Percentiles rank a stretch among this genome's conserved stretches.
Conservation (phyloP, 2,113 vertebrate species). For the Raphicerus campestris region DNA sequence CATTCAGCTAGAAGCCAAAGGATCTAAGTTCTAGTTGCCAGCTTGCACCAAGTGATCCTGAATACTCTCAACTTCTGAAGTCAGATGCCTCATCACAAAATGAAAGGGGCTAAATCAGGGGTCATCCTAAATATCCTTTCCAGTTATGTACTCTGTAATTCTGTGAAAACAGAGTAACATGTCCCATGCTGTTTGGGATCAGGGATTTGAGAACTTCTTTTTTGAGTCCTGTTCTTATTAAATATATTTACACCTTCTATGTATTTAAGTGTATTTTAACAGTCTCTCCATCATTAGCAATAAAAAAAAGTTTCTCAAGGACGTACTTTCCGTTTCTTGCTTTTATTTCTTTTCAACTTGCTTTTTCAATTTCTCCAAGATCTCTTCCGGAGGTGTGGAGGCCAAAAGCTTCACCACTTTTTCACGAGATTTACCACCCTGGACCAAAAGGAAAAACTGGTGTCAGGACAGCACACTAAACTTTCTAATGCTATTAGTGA, state of each 20-base stretch:
- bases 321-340: background rate
- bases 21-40: background rate
- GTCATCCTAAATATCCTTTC: background rate
- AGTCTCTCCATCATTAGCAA: background rate
- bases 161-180: background rate
- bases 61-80: background rate
- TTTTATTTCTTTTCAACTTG: constrained; percentile 80
- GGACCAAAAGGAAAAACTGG: constrained; percentile 35
- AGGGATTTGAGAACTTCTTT: background rate
- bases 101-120: background rate
- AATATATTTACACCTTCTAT: background rate
- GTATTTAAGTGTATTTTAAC: background rate
- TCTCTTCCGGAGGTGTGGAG: constrained; percentile 83
- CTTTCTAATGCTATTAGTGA: background rate
- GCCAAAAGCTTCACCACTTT: constrained; percentile 89
- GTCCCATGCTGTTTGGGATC: background rate
- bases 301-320: background rate
- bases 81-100: background rate
- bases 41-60: background rate
- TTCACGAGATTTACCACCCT: constrained; percentile 94
- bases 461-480: background rate
- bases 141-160: background rate
- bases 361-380: constrained; percentile 86
- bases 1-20: background rate
- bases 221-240: background rate